Conservation (phyloP, 2,113 vertebrate species). For the Nerophis ophidion region DNA sequence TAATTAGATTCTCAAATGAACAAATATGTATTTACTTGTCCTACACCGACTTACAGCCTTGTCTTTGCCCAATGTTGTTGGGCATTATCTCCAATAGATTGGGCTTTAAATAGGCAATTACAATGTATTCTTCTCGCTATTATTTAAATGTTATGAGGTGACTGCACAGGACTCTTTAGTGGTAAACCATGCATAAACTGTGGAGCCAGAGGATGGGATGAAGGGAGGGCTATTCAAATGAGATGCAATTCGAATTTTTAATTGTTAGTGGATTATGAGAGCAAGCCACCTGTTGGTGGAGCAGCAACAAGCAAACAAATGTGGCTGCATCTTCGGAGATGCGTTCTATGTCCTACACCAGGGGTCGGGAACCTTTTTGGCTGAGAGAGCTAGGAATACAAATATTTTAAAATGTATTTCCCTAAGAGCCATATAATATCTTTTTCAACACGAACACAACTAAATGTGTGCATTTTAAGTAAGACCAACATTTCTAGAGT, state of each 20-base stretch:
- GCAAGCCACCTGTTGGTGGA: conserved; percentile 39
- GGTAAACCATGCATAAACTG: conserved; percentile 57
- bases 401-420: no score
- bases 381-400: no score
- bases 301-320: neutral
- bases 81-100: conserved; percentile 70
- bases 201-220: conserved; percentile 26
- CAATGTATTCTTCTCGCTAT: conserved; percentile 64
- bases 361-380: no score
- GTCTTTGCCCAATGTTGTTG: conserved; percentile 52
- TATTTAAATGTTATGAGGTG: conserved; percentile 63
- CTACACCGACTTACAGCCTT: conserved; percentile 39
- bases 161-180: conserved; percentile 63
- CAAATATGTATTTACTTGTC: conserved; percentile 54
- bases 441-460: no score
- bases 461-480: no score
- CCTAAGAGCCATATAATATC: no score
- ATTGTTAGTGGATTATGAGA: conserved; percentile 52
- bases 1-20: conserved; percentile 61
- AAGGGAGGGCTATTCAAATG: conserved; percentile 38
- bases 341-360: no score
- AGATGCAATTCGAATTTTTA: conserved; percentile 39
- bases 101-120: conserved; percentile 70
- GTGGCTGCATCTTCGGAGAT: no score
- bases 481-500: no score